Evolutionary conservation across 1,140 invertebrate species (phyloP), one percentile per base, ranked within the genome.

Genomic region (Stegodyphus mimosarum): DNA sequence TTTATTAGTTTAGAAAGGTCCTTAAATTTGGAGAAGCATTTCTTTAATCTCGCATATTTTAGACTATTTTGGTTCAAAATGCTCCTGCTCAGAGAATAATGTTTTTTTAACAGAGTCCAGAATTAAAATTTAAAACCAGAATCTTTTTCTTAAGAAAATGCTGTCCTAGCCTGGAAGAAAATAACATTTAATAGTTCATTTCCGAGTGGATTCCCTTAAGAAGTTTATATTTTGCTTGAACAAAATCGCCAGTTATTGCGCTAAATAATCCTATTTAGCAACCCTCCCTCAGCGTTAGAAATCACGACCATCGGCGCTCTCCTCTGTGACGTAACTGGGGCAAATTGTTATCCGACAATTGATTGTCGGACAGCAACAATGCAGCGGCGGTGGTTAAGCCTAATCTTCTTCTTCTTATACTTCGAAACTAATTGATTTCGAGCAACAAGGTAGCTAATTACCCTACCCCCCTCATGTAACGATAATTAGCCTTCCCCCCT

Each of bases 311-410:
- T 60, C 72, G 52, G 52, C 17, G 18, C 64, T 55, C 69, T 70
- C 78, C 67, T 17, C 10, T 63, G 50, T 70, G 78, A 80, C 78
- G 78, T 80, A 80, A 80, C 67, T 80, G 69, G 78, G 78, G 67
- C 78, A 80, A 80, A 80, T 72, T 80, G 78, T 80, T 80, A 80
- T 80, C 78, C 78, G 78, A 80, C 78, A 80, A 80, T 80, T 80
- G 78, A 80, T 80, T 80, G 78, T 80, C 33, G 67, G 69, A 49
- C 78, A 71, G 78, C 78, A 80, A 80, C 78, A 80, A 80, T 80
- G 67, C 64, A 78, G 76, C n/a, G 51, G n/a, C 66, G 66, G 76
- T 51, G 76, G 76, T 78, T 78, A 51, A 69, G 69, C 53, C 69
- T 80, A 80, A 80, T 80, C 78, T 80, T 80, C 78, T 78, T 78